Base-by-base conservation (phyloP, 2,797 vertebrate genomes). In the Pipistrellus pygmaeus region DNA sequence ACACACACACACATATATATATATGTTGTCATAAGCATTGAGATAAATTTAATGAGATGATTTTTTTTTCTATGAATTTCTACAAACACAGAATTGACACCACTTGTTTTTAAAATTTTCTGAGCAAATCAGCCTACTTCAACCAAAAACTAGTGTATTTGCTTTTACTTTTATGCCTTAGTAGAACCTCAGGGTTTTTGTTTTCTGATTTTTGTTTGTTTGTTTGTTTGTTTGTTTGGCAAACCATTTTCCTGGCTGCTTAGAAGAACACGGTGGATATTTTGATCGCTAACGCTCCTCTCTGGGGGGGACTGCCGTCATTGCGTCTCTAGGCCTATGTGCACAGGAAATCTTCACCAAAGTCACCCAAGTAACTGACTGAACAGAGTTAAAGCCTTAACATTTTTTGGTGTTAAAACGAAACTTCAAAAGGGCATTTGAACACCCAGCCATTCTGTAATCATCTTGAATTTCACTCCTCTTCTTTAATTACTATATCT, bases 391-490 rank as follows among this genome's bases (percentile, higher is more conserved):
- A 72, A 69, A 35, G 4, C 32, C 68, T 89, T 30, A 60, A 1
- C 25, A n/a, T 76, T 32, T 84, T 77, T 71, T 76, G 53, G 41
- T 32, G 2, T 90, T 62, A 88, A 71, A 88, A 41, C 41, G 71
- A 75, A 30, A 68, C 46, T 88, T 84, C 78, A 77, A 88, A 88
- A 55, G 80, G 46, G 72, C 35, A 55, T 46, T 44, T 44, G 44
- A 78, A 32, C 25, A 73, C 75, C 30, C 13, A 53, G 46, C 18
- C 69, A 44, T 51, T 68, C 53, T 60, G 48, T 83, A 68, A 88
- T 85, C 90, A 86, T 93, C 92, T 96, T 85, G 53, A 20, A 68
- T 93, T 96, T 93, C 95, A 82, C 46, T 66, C 68, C 85, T 71
- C 77, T 88, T 73, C 87, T 30, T 85, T 57, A 64, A 41, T 95